phyloP scores from a whole-genome alignment of 2,113 vertebrate species.

The Sakesphorus luctuosus region DNA sequence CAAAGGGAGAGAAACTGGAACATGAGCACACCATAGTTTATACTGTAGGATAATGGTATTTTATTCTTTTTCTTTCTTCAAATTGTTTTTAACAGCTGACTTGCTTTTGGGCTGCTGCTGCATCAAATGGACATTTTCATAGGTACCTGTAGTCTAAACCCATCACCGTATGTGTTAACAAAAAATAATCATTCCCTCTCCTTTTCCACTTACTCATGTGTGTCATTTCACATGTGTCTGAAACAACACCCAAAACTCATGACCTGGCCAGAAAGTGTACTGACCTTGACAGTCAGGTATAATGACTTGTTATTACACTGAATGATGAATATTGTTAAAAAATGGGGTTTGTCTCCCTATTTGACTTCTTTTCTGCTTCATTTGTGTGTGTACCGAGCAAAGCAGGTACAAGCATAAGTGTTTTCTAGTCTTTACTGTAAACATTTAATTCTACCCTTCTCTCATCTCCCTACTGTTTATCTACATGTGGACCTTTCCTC shows the following conservation, averaged over 20 bases:
- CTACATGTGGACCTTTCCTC: background rate
- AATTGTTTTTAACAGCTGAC: background rate
- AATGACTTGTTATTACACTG: background rate
- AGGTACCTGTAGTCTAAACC: background rate
- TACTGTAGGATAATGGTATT: background rate
- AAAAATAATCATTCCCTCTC: background rate
- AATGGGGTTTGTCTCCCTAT: background rate
- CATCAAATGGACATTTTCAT: background rate
- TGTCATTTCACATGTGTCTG: background rate
- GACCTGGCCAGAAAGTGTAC: background rate
- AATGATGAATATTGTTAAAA: background rate
- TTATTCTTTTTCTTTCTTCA: background rate
- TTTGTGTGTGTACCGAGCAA: background rate
- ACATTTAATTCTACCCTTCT: background rate
- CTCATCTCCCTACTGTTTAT: background rate
- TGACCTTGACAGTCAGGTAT: background rate
- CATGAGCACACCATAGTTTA: background rate
- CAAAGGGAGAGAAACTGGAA: background rate
- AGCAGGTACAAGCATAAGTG: background rate
- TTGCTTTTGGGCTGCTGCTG: background rate
- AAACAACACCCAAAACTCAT: background rate
- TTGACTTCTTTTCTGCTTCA: background rate
- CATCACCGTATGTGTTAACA: background rate
- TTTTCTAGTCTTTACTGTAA: background rate
- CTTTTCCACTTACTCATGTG: background rate